These are phyloP conservation scores for Patella depressa DNA, from an alignment of 2,888 invertebrate species.

Conservation along the genomic window DNA sequence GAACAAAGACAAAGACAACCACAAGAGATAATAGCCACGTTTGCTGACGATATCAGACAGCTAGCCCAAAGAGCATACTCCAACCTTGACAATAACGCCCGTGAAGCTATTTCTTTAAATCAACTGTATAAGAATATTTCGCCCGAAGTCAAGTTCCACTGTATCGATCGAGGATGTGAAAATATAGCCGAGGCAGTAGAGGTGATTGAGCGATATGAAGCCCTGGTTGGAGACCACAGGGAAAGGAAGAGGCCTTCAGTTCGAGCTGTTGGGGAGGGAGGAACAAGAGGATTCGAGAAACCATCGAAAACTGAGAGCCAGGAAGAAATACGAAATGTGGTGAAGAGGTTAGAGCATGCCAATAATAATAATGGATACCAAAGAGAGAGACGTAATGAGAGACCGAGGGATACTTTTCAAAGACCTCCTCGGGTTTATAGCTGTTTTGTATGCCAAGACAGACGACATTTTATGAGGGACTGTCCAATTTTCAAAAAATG, in stretches of 20 bases:
- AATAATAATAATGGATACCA: background rate
- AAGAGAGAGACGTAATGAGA: background rate
- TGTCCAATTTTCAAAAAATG: constrained; percentile 15
- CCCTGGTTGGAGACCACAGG: constrained; percentile 4
- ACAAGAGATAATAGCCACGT: background rate
- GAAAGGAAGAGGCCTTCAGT: background rate
- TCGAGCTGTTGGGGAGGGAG: background rate
- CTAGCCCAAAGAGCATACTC: background rate
- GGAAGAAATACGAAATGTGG: too few species aligned
- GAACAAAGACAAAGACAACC: constrained; percentile 11
- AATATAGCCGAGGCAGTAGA: constrained; percentile 10
- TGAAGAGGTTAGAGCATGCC: too few species aligned
- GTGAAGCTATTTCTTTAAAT: constrained; percentile 8
- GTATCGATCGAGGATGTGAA: constrained; percentile 17
- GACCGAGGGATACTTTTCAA: background rate
- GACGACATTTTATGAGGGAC: constrained; percentile 14
- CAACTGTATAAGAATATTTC: constrained; percentile 15
- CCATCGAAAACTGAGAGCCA: too few species aligned
- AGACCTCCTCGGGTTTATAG: background rate
- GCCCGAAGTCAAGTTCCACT: constrained; percentile 8
- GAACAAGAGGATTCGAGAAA: too few species aligned
- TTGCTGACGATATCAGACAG: background rate
- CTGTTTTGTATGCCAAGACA: constrained; percentile 12
- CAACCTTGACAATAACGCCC: background rate
- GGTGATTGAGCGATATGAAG: constrained; percentile 16